phyloP scores from a whole-genome alignment of 2,113 vertebrate species.

The Stictonetta naevosa region DNA sequence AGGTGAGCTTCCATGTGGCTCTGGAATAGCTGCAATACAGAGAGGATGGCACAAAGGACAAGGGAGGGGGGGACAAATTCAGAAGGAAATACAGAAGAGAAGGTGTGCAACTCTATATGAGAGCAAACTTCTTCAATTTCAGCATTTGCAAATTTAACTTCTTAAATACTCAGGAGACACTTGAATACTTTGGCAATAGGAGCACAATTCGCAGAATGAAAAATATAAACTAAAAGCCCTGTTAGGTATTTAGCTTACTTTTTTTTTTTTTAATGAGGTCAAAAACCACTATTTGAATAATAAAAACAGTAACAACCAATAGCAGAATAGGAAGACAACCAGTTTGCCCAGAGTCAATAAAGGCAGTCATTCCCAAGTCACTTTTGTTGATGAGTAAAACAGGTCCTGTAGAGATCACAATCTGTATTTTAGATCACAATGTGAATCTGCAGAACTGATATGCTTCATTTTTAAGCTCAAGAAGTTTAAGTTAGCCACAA shows the following conservation, averaged over 20 bases:
- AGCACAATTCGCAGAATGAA: not conserved
- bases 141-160: not conserved
- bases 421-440: not conserved
- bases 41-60: rapidly evolving
- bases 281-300: not conserved
- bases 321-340: not conserved
- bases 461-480: not conserved
- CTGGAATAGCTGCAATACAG: not conserved
- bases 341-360: not conserved
- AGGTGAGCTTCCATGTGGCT: not conserved
- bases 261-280: not conserved
- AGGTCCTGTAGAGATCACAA: not conserved
- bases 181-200: not conserved
- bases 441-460: not conserved
- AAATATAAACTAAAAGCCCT: not conserved
- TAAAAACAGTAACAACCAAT: not conserved
- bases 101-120: not conserved
- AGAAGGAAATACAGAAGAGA: not conserved
- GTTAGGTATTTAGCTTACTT: not conserved
- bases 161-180: not conserved
- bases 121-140: not conserved
- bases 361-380: not conserved
- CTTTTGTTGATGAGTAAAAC: not conserved
- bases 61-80: rapidly evolving
- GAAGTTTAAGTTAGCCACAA: not conserved